These are phyloP conservation scores for Dasysyrphus albostriatus DNA, from an alignment of 2,888 invertebrate species.

Conservation along the genomic window DNA sequence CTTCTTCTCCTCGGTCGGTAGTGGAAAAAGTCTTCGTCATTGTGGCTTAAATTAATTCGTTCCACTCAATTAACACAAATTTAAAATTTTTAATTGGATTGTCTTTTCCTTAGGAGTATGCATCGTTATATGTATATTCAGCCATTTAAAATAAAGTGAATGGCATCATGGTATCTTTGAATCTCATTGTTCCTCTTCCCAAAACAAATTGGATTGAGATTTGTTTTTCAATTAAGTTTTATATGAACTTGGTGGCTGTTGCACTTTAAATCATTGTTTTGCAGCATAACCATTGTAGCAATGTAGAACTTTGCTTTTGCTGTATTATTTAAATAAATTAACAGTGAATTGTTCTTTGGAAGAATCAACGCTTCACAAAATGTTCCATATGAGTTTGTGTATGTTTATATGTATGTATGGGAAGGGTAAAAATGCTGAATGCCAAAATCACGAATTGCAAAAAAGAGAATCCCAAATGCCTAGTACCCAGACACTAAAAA, in stretches of 20 bases:
- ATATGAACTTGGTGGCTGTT: slow-evolving; percentile 31
- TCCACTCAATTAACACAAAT: slow-evolving; percentile 73
- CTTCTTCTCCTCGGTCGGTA: not conserved
- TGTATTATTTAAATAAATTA: too few species aligned
- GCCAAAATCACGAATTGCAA: too few species aligned
- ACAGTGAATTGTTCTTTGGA: too few species aligned
- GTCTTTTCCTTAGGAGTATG: not conserved
- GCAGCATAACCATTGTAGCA: not conserved
- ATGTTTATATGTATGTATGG: too few species aligned
- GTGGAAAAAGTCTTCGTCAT: slow-evolving; percentile 56
- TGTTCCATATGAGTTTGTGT: too few species aligned
- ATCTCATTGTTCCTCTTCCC: slow-evolving; percentile 31
- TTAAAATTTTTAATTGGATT: slow-evolving; percentile 66
- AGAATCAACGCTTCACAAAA: too few species aligned
- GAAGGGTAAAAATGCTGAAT: too few species aligned
- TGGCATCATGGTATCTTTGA: slow-evolving; percentile 28
- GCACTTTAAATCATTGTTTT: slow-evolving; percentile 17
- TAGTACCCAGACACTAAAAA: too few species aligned
- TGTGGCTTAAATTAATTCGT: slow-evolving; percentile 68
- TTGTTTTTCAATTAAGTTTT: slow-evolving; percentile 61
- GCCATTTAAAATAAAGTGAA: slow-evolving; percentile 51
- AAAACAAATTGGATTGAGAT: slow-evolving; percentile 61
- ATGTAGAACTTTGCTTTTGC: too few species aligned
- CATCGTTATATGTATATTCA: not conserved
- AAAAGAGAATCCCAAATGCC: too few species aligned